These are phyloP conservation scores for Musca domestica DNA, from an alignment of 1,140 invertebrate genomes.

Conservation along the genomic window DNA sequence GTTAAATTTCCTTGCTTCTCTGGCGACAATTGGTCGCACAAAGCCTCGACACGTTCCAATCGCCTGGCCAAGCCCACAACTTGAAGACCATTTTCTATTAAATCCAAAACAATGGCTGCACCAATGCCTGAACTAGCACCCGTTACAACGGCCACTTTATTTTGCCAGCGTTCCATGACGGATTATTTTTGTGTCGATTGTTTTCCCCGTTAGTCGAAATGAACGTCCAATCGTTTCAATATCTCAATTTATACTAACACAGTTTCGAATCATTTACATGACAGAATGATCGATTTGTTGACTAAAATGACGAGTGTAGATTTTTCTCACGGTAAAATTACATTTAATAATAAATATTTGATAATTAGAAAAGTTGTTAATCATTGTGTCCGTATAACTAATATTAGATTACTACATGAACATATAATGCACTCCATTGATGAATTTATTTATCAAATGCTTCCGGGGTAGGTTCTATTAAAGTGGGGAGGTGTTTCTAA, in stretches of 20 bases:
- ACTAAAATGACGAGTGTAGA: conserved; percentile 5
- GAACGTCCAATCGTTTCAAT: conserved; percentile 60
- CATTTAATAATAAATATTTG: too few relatives aligned
- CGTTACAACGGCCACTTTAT: conserved; percentile 25
- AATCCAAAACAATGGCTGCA: conserved; percentile 18
- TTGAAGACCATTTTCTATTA: conserved; percentile 49
- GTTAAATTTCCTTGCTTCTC: conserved; percentile 53
- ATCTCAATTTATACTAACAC: conserved; percentile 58
- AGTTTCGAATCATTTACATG: conserved; percentile 65
- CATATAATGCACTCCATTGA: too few relatives aligned
- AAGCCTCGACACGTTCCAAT: conserved; percentile 58
- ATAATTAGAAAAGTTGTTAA: too few relatives aligned
- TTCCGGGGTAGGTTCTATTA: too few relatives aligned
- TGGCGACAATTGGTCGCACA: conserved; percentile 35
- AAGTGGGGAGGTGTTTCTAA: too few relatives aligned
- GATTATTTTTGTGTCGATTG: conserved; percentile 64
- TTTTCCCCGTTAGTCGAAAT: conserved; percentile 55
- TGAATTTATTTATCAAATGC: too few relatives aligned
- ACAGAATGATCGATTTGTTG: conserved; percentile 33
- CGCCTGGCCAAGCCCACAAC: conserved; percentile 71
- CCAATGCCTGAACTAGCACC: conserved; percentile 57
- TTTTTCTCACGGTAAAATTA: too few relatives aligned
- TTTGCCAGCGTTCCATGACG: conserved; percentile 26
- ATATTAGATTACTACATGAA: too few relatives aligned
- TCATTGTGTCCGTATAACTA: too few relatives aligned